These are phyloP conservation scores for Gallinago media DNA, from an alignment of 2,113 vertebrate genomes.

Conservation along the genomic window DNA sequence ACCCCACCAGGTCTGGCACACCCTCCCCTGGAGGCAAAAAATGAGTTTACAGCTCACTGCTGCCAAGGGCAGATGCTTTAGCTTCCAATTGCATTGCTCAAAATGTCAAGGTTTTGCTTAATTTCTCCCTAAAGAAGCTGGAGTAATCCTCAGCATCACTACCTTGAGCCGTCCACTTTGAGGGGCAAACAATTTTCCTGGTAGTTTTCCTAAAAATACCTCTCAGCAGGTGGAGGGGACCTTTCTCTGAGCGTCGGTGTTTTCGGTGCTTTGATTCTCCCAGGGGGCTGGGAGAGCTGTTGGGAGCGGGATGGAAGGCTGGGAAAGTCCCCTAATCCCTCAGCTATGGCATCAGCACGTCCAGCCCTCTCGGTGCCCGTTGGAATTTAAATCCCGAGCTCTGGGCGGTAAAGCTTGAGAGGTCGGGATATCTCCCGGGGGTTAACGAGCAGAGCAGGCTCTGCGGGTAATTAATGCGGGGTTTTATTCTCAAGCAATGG, in stretches of 20 bases:
- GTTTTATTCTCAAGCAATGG: neutral
- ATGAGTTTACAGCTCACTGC: neutral
- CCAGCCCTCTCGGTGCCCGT: neutral
- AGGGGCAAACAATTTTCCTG: neutral
- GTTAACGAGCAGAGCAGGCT: neutral
- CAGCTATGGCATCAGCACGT: rapidly evolving
- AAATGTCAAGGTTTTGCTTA: neutral
- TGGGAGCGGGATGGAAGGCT: neutral
- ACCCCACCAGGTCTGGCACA: neutral
- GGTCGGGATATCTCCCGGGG: neutral
- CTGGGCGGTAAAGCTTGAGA: neutral
- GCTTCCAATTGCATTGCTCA: neutral
- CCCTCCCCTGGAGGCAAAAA: neutral
- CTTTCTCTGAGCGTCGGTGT: rapidly evolving
- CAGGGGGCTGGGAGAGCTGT: neutral
- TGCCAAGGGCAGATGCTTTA: neutral
- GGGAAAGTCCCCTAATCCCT: neutral
- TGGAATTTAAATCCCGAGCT: neutral
- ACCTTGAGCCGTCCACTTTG: neutral
- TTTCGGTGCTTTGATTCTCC: neutral
- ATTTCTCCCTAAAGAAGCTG: neutral
- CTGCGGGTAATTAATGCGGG: neutral
- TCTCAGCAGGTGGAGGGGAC: neutral
- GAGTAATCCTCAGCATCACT: neutral
- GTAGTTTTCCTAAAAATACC: neutral